phyloP scores from a whole-genome alignment of 2,888 invertebrate species.

The Drosophila gaucha region DNA sequence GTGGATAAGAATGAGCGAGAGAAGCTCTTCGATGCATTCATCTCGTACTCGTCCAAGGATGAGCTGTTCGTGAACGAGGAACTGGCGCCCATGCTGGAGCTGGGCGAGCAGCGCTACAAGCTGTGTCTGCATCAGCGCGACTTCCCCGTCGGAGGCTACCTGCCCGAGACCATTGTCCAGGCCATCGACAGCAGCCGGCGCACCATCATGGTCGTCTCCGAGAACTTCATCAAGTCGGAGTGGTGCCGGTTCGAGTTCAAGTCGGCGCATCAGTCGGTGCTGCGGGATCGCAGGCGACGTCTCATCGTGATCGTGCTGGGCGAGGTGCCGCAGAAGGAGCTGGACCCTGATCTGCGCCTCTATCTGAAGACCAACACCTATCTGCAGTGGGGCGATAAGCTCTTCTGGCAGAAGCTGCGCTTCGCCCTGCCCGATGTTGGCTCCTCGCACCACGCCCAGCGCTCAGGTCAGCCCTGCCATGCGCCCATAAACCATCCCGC shows the following conservation, averaged over 20 bases:
- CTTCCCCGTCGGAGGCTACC: constrained; percentile 94
- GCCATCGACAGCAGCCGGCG: constrained; percentile 95
- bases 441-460: constrained; percentile 70
- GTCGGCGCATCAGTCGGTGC: constrained; percentile 95
- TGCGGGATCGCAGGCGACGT: constrained; percentile 93
- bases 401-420: constrained; percentile 98
- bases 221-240: constrained; percentile 96
- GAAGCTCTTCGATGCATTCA: constrained; percentile 96
- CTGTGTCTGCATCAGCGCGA: constrained; percentile 96
- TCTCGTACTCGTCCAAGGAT: constrained; percentile 97
- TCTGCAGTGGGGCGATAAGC: constrained; percentile 96
- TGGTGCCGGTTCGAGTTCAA: constrained; percentile 98
- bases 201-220: constrained; percentile 96
- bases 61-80: constrained; percentile 95
- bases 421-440: constrained; percentile 94
- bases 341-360: constrained; percentile 95
- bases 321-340: constrained; percentile 93
- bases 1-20: constrained; percentile 93
- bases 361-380: constrained; percentile 96
- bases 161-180: constrained; percentile 96
- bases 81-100: constrained; percentile 94
- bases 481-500: constrained; percentile 81
- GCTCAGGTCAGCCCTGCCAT: constrained; percentile 76
- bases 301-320: constrained; percentile 96
- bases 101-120: constrained; percentile 91